A percentile compares a stretch with the other conserved stretches of the same genome.
phyloP scores from a whole-genome alignment of 2,888 invertebrate genomes.

The Patella caerulea region DNA sequence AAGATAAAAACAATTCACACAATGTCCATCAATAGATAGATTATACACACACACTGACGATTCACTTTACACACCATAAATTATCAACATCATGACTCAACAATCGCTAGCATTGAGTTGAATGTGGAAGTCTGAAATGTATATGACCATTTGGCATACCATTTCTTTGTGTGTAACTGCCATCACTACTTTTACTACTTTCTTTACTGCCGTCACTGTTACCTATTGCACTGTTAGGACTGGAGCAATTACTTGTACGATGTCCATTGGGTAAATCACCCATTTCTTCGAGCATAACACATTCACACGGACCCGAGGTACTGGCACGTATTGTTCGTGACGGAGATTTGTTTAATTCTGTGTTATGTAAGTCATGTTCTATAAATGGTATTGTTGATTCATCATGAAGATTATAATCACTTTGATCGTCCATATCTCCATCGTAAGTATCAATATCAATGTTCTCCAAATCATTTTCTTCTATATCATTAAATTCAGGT shows the following conservation, averaged over 20 bases:
- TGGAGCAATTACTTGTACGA: slow-evolving; percentile 48
- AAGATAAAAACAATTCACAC: too few species aligned
- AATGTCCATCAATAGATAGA: too few species aligned
- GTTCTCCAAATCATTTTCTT: slow-evolving; percentile 9
- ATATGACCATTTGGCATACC: slow-evolving; percentile 67
- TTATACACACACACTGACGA: too few species aligned
- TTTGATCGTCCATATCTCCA: slow-evolving; percentile 35
- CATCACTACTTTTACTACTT: slow-evolving; percentile 63
- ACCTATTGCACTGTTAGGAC: slow-evolving; percentile 58
- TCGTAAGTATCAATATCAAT: slow-evolving; percentile 38
- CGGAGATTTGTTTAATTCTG: slow-evolving; percentile 13
- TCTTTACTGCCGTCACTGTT: slow-evolving; percentile 63
- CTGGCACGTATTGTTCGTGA: slow-evolving; percentile 34
- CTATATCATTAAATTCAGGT: slow-evolving; percentile 14
- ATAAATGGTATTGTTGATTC: background rate
- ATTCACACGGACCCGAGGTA: slow-evolving; percentile 50
- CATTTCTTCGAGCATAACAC: slow-evolving; percentile 43
- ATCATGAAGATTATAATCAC: background rate
- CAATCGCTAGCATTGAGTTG: slow-evolving; percentile 52
- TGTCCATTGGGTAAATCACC: slow-evolving; percentile 37
- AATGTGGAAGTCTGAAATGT: slow-evolving; percentile 69
- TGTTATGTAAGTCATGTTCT: background rate
- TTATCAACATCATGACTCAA: too few species aligned
- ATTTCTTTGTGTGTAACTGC: slow-evolving; percentile 61
- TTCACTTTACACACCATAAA: too few species aligned